phyloP scores from a whole-genome alignment of 2,113 vertebrate genomes.

The Tichodroma muraria region DNA sequence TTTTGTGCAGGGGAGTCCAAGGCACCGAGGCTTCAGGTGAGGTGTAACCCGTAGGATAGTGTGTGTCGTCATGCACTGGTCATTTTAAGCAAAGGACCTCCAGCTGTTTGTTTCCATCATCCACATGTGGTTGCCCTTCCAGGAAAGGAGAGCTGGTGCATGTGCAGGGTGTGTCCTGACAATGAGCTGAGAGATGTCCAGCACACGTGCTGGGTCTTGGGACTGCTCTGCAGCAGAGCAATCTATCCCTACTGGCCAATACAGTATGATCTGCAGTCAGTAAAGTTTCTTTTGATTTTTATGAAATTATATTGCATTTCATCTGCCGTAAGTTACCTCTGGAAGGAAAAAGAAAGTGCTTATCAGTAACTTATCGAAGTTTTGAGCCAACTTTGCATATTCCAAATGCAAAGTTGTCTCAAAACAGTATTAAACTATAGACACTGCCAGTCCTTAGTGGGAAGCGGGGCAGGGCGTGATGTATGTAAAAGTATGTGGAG shows the following conservation, averaged over 20 bases:
- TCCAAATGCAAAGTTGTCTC: not conserved
- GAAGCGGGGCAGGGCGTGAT: rapidly evolving
- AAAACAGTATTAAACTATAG: not conserved
- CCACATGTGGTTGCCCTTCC: not conserved
- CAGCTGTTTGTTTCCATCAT: not conserved
- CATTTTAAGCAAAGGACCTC: not conserved
- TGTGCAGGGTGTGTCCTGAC: not conserved
- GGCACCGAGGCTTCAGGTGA: not conserved
- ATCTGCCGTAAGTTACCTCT: not conserved
- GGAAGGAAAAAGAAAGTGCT: not conserved
- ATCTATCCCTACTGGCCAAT: not conserved
- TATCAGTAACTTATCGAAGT: too few species aligned
- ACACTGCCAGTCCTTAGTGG: not conserved
- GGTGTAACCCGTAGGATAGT: not conserved
- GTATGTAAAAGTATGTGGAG: not conserved
- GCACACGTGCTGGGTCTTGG: rapidly evolving
- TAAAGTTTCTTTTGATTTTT: not conserved
- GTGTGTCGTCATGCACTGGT: not conserved
- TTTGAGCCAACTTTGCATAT: too few species aligned
- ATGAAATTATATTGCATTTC: not conserved
- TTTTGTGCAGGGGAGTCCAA: not conserved
- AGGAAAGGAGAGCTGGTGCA: not conserved
- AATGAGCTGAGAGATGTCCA: not conserved
- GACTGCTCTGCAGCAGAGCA: not conserved
- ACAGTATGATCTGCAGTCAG: not conserved